These are phyloP conservation scores for Limenitis arthemis DNA, from an alignment of 2,888 invertebrate species.

Conservation along the genomic window DNA sequence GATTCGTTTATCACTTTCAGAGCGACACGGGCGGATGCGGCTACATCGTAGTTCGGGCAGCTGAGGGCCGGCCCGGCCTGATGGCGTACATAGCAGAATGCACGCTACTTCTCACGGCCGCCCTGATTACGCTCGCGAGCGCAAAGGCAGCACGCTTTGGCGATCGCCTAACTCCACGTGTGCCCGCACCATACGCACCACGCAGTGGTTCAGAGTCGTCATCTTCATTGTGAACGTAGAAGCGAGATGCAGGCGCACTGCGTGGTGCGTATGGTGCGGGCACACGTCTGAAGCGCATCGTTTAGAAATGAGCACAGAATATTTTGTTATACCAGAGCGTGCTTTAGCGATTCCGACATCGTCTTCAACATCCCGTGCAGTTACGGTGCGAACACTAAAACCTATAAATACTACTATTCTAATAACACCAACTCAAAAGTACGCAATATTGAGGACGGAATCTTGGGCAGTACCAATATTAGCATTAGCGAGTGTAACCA, in stretches of 20 bases:
- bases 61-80: conserved; percentile 56
- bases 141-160: conserved; percentile 52
- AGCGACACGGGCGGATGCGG: conserved; percentile 48
- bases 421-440: conserved; percentile 34
- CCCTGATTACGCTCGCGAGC: conserved; percentile 41
- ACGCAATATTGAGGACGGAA: conserved; percentile 75
- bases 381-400: conserved; percentile 36
- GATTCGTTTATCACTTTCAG: conserved; percentile 45
- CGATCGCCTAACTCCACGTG: conserved; percentile 57
- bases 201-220: conserved; percentile 54
- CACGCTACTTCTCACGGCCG: conserved; percentile 49
- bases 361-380: conserved; percentile 47
- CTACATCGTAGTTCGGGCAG: conserved; percentile 44
- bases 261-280: too few relatives aligned
- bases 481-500: conserved; percentile 86
- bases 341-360: conserved; percentile 39
- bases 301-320: conserved; percentile 88
- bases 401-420: conserved; percentile 38
- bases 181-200: conserved; percentile 53
- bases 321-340: conserved; percentile 81
- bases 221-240: conserved; percentile 44
- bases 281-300: conserved; percentile 67
- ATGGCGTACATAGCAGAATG: conserved; percentile 50
- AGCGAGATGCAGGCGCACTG: conserved; percentile 39
- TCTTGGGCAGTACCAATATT: conserved; percentile 94